Percentiles rank a stretch among this genome's conserved stretches.
Evolutionary conservation across 1,140 invertebrate species (phyloP).

Genomic region (Centruroides vittatus): DNA sequence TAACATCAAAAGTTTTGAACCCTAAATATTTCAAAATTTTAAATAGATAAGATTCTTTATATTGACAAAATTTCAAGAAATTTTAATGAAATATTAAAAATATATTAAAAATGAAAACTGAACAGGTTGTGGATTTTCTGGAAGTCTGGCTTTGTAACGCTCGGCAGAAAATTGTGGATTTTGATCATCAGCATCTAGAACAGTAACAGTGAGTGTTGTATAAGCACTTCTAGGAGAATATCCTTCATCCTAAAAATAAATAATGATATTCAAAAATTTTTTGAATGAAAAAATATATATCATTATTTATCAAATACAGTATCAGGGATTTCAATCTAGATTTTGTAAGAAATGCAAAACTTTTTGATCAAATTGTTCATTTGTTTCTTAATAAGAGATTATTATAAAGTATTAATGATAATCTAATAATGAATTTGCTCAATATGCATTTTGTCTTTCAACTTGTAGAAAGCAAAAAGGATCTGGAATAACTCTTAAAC

Average conservation of each 20-base stretch:
- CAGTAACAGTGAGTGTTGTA: conserved; percentile 56
- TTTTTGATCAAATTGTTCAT: too few relatives aligned
- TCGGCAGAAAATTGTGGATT: conserved; percentile 65
- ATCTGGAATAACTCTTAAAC: too few relatives aligned
- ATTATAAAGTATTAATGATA: too few relatives aligned
- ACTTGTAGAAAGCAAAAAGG: too few relatives aligned
- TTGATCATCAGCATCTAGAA: conserved; percentile 83
- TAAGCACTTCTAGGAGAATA: conserved; percentile 55
- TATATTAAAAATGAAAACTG: conserved; percentile 6
- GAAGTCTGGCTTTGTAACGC: conserved; percentile 56
- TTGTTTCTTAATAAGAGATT: too few relatives aligned
- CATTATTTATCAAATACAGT: too few relatives aligned
- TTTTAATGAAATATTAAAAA: neutral
- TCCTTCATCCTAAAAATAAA: conserved; percentile 50
- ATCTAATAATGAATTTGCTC: too few relatives aligned
- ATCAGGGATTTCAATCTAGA: too few relatives aligned
- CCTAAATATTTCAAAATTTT: conserved; percentile 23
- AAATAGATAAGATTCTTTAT: neutral
- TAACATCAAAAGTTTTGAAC: conserved; percentile 42
- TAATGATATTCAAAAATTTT: neutral
- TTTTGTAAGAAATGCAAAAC: too few relatives aligned
- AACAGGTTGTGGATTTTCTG: conserved; percentile 43
- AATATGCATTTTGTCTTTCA: too few relatives aligned
- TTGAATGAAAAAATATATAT: too few relatives aligned
- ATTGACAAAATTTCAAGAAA: neutral